These are phyloP conservation scores for Calycopis cecrops DNA, from an alignment of 1,140 invertebrate genomes.

Conservation along the genomic window DNA sequence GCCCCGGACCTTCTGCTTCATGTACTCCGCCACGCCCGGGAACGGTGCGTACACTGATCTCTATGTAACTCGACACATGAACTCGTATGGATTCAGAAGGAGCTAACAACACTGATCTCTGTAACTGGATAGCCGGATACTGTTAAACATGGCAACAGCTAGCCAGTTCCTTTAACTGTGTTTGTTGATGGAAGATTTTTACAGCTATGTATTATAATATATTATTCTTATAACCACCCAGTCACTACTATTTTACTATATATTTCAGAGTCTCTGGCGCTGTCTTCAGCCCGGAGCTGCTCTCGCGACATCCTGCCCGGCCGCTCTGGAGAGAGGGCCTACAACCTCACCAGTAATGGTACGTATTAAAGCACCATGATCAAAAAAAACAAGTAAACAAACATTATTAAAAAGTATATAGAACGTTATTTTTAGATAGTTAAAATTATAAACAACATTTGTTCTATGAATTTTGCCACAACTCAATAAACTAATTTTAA, in stretches of 20 bases:
- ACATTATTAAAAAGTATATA: neutral
- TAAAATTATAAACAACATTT: neutral
- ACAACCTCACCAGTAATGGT: constrained; percentile 74
- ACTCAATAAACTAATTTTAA: too few species aligned
- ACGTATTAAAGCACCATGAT: constrained; percentile 8
- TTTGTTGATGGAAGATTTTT: too few species aligned
- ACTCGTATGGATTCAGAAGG: too few species aligned
- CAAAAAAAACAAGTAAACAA: too few species aligned
- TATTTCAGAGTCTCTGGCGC: constrained; percentile 27
- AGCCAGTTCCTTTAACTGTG: too few species aligned
- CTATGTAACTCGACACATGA: too few species aligned
- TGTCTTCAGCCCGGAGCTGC: constrained; percentile 68
- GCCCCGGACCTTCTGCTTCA: constrained; percentile 71
- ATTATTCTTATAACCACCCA: too few species aligned
- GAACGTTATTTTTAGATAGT: too few species aligned
- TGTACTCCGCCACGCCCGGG: constrained; percentile 49
- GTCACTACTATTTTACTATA: neutral
- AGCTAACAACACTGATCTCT: too few species aligned
- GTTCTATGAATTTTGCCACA: neutral
- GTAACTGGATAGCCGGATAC: too few species aligned
- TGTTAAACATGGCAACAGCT: too few species aligned
- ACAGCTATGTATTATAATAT: too few species aligned
- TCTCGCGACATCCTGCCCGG: constrained; percentile 63
- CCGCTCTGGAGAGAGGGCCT: constrained; percentile 66
- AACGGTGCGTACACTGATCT: constrained; percentile 27